Evolutionary conservation across 2,113 vertebrate species (phyloP).

Genomic region (Desmodus rotundus): DNA sequence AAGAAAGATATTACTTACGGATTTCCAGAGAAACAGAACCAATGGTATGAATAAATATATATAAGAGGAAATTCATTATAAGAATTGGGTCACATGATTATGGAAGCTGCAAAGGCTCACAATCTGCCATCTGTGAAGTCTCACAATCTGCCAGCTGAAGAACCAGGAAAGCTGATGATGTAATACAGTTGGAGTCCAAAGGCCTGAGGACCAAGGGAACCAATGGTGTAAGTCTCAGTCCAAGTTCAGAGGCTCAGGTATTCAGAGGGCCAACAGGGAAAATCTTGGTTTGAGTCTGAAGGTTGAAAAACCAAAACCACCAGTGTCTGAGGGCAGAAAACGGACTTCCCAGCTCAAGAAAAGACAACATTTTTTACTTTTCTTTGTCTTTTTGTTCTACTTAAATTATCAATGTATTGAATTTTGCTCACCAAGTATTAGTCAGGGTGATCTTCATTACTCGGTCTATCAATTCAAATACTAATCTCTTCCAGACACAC

Average conservation of each 20-base stretch:
- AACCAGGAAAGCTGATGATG: not conserved
- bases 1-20: rapidly evolving
- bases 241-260: not conserved
- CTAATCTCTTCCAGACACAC: too few relatives aligned
- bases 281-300: too few relatives aligned
- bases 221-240: not conserved
- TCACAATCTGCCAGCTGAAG: too few relatives aligned
- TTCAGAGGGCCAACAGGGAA: rapidly evolving
- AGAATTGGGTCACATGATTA: not conserved
- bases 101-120: too few relatives aligned
- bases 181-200: not conserved
- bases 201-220: not conserved
- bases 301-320: not conserved
- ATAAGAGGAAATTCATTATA: not conserved
- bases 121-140: too few relatives aligned
- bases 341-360: rapidly evolving
- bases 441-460: not conserved
- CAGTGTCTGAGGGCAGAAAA: rapidly evolving
- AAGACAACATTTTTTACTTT: too few relatives aligned
- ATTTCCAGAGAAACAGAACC: not conserved
- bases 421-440: rapidly evolving
- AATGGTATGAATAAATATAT: not conserved
- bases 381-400: not conserved
- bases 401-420: rapidly evolving
- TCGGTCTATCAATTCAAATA: too few relatives aligned